phyloP scores from a whole-genome alignment of 2,113 vertebrate genomes.

The Ammodytes dubius region DNA sequence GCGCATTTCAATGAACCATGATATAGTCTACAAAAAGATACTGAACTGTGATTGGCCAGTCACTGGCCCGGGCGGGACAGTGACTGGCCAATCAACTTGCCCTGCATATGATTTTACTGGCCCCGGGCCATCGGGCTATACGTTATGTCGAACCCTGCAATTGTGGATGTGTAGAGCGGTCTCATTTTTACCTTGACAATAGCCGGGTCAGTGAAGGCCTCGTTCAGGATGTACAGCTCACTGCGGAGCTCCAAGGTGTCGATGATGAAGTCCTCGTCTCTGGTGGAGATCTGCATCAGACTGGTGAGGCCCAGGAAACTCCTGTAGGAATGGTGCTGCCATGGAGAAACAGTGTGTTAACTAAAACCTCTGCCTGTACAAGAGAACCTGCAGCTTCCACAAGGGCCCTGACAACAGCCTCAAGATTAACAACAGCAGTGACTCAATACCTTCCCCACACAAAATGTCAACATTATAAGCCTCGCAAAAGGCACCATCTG shows the following conservation, averaged over 20 bases:
- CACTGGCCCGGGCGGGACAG: no score
- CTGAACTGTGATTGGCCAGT: no score
- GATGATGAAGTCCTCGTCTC: constrained; percentile 94
- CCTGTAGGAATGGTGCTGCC: constrained; percentile 96
- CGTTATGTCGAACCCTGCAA: no score
- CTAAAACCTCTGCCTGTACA: not conserved
- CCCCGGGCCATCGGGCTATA: no score
- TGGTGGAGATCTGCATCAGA: constrained; percentile 96
- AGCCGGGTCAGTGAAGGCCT: constrained; percentile 92
- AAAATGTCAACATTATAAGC: not conserved
- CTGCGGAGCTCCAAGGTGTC: constrained; percentile 93
- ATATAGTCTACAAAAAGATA: no score
- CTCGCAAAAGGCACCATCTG: not conserved
- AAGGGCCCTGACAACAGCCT: not conserved
- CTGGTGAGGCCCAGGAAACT: constrained; percentile 95
- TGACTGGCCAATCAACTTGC: no score
- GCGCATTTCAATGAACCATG: no score
- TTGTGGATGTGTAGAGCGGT: not conserved
- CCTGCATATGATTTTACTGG: no score
- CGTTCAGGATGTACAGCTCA: constrained; percentile 93
- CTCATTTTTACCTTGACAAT: constrained; percentile 91
- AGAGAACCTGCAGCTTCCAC: not conserved
- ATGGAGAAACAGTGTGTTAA: not conserved
- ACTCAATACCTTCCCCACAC: not conserved
- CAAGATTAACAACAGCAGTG: not conserved